Conservation (phyloP, 2,113 vertebrate genomes). For the Nothobranchius kuhntae region DNA sequence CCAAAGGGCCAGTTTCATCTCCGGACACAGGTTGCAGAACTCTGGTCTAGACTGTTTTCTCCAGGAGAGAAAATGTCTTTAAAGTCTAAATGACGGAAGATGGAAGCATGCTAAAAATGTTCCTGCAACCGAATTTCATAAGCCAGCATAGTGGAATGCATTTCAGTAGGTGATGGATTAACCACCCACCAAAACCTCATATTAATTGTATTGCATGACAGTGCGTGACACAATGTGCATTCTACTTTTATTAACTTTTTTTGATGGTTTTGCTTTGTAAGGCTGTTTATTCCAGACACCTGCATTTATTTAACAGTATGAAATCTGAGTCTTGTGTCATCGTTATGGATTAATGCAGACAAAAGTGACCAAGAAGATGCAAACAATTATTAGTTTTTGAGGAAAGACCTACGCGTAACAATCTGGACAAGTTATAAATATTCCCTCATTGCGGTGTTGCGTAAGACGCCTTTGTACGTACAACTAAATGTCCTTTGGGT, state of each 20-base stretch:
- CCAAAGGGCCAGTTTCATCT: too few species aligned
- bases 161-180: conserved; percentile 7
- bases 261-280: background rate
- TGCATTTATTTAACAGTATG: background rate
- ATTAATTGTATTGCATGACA: conserved; percentile 9
- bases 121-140: conserved; percentile 9
- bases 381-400: background rate
- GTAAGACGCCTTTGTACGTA: conserved; percentile 26
- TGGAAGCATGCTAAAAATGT: background rate
- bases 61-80: conserved; percentile 36
- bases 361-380: background rate
- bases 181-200: conserved; percentile 6
- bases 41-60: conserved; percentile 24
- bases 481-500: conserved; percentile 17
- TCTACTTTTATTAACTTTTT: conserved; percentile 8
- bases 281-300: background rate
- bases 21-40: too few species aligned
- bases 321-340: background rate
- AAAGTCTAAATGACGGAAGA: conserved; percentile 47
- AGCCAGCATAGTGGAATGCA: conserved; percentile 11
- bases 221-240: background rate
- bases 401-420: background rate
- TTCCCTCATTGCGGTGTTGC: conserved; percentile 2
- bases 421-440: conserved; percentile 4
- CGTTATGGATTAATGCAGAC: background rate